These are phyloP conservation scores for Furcifer pardalis DNA, from an alignment of 2,797 vertebrate species.

Conservation along the genomic window DNA sequence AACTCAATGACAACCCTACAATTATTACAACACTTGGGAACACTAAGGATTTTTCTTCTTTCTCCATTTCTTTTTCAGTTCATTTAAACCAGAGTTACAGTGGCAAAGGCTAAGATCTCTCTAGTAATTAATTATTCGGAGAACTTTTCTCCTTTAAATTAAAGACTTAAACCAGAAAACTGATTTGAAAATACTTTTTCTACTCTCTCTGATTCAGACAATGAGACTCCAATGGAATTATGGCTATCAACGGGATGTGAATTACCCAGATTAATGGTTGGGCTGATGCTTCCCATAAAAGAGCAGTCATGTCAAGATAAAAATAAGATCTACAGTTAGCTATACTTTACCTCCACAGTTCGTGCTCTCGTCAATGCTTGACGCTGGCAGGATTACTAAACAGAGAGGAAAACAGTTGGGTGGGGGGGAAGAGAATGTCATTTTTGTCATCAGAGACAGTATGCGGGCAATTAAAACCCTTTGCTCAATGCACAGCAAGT, in stretches of 20 bases:
- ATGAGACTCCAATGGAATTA: conserved; percentile 68
- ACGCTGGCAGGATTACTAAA: conserved; percentile 95
- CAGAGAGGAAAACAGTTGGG: conserved; percentile 54
- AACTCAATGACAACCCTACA: conserved; percentile 14
- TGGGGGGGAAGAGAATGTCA: conserved; percentile 34
- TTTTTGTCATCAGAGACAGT: conserved; percentile 48
- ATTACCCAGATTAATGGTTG: conserved; percentile 66
- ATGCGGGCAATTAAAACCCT: conserved; percentile 53
- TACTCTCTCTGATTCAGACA: conserved; percentile 62
- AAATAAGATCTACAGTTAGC: conserved; percentile 64
- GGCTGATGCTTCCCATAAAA: conserved; percentile 61
- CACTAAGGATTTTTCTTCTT: conserved; percentile 28
- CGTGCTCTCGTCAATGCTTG: conserved; percentile 90
- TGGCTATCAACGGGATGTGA: conserved; percentile 62
- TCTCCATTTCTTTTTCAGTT: conserved; percentile 34
- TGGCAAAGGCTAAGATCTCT: conserved; percentile 34
- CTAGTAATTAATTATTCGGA: conserved; percentile 57
- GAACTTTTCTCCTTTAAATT: conserved; percentile 45
- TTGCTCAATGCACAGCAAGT: conserved; percentile 38
- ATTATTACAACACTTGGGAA: conserved; percentile 45
- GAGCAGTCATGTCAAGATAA: conserved; percentile 60
- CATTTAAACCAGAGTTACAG: conserved; percentile 27
- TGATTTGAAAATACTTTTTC: conserved; percentile 56
- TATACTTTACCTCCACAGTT: conserved; percentile 90
- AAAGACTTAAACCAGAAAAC: conserved; percentile 58